Percentiles rank a stretch among this genome's conserved stretches.
These are phyloP conservation scores for Parus major DNA, from an alignment of 2,113 vertebrate genomes.

Conservation along the genomic window DNA sequence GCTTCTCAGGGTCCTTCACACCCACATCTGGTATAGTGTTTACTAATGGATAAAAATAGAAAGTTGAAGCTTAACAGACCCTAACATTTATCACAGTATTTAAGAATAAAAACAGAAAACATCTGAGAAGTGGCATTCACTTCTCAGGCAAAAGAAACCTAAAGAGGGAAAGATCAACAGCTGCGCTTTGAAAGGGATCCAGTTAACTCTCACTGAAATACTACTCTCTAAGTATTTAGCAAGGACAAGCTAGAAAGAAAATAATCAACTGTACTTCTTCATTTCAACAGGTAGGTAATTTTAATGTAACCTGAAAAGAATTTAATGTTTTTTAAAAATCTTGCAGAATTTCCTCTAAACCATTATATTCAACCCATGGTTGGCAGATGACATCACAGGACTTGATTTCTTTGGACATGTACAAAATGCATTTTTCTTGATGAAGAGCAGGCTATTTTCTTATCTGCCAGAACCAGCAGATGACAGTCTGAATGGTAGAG, in stretches of 20 bases:
- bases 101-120: conserved; percentile 40
- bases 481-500: background rate
- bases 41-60: conserved; percentile 47
- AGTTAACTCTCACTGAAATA: background rate
- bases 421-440: background rate
- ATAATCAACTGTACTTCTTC: background rate
- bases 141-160: conserved; percentile 22
- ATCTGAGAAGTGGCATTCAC: background rate
- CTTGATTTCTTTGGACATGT: background rate
- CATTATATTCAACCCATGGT: background rate
- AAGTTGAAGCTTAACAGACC: conserved; percentile 42
- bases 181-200: background rate
- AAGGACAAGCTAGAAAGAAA: background rate
- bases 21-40: conserved; percentile 55
- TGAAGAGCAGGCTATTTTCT: background rate
- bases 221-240: background rate
- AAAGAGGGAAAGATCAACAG: conserved; percentile 2
- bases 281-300: background rate
- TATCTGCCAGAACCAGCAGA: background rate
- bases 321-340: background rate
- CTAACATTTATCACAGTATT: conserved; percentile 41
- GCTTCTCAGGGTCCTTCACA: conserved; percentile 21
- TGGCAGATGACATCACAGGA: background rate
- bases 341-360: background rate
- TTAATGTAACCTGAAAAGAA: background rate